phyloP scores from a whole-genome alignment of 1,140 invertebrate species.

The Drosophila repletoides region DNA sequence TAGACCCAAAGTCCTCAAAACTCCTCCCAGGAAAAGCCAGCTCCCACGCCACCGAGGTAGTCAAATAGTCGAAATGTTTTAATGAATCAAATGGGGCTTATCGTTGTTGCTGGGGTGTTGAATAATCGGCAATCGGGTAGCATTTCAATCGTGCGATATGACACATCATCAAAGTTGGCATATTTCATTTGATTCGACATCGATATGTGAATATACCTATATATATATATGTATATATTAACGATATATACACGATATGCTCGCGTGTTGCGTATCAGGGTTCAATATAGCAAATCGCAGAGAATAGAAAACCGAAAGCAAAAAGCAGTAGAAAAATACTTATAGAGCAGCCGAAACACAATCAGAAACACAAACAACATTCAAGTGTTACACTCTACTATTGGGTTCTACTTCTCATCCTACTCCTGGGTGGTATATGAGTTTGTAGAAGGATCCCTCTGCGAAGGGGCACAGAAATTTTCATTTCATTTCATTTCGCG shows the following conservation, averaged over 20 bases:
- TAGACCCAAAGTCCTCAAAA: not conserved
- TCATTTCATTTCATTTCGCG: constrained; percentile 75
- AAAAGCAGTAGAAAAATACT: constrained; percentile 5
- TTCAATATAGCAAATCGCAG: constrained; percentile 61
- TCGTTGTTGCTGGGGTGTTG: not conserved
- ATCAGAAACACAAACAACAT: constrained; percentile 72
- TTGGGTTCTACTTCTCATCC: too few species aligned
- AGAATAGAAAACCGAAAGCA: too few species aligned
- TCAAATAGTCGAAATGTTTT: constrained; percentile 67
- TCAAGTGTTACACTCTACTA: constrained; percentile 73
- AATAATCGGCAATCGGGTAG: constrained; percentile 26
- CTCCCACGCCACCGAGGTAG: not conserved
- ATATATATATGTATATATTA: too few species aligned
- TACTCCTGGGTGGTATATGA: too few species aligned
- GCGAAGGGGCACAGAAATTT: constrained; percentile 44
- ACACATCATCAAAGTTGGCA: constrained; percentile 77
- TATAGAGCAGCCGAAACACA: constrained; percentile 15
- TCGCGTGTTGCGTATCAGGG: constrained; percentile 72
- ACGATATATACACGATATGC: constrained; percentile 1
- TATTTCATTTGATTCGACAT: constrained; percentile 67
- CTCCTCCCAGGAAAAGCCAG: not conserved
- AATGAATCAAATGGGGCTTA: constrained; percentile 56
- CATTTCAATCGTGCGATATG: constrained; percentile 71
- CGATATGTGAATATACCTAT: constrained; percentile 28
- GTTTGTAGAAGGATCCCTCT: not conserved